These are phyloP conservation scores for Sitodiplosis mosellana DNA, from an alignment of 1,140 invertebrate species.

Conservation along the genomic window DNA sequence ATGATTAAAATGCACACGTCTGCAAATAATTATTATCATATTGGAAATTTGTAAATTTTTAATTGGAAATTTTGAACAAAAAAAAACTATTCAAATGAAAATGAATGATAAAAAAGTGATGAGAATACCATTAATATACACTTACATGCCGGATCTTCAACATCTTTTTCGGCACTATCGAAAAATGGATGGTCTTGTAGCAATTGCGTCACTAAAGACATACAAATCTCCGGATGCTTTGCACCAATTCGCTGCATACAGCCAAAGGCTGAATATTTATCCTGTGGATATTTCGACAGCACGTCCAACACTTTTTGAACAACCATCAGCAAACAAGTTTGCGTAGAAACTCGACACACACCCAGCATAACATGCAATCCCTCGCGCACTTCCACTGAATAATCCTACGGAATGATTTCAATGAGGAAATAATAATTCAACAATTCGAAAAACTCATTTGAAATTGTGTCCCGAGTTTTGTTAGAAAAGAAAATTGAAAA, in stretches of 20 bases:
- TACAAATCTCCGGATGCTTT: slow-evolving; percentile 72
- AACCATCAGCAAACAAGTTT: slow-evolving; percentile 79
- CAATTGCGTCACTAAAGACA: slow-evolving; percentile 75
- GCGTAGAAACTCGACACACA: slow-evolving; percentile 73
- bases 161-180: slow-evolving; percentile 85
- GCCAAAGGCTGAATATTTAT: slow-evolving; percentile 79
- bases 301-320: slow-evolving; percentile 83
- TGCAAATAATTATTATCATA: too few relatives aligned
- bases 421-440: too few relatives aligned
- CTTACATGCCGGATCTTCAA: slow-evolving; percentile 86
- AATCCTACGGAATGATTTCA: slow-evolving; percentile 61
- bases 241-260: slow-evolving; percentile 79
- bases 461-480: not conserved
- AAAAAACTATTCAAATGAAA: too few relatives aligned
- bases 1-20: slow-evolving; percentile 83
- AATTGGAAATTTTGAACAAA: too few relatives aligned
- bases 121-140: too few relatives aligned
- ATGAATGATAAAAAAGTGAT: too few relatives aligned
- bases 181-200: slow-evolving; percentile 91
- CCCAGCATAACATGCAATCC: slow-evolving; percentile 80
- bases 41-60: too few relatives aligned
- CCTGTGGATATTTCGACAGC: slow-evolving; percentile 83
- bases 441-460: slow-evolving; percentile 4
- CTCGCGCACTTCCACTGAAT: slow-evolving; percentile 82
- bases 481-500: not conserved